phyloP scores from a whole-genome alignment of 2,797 vertebrate species.

The Scomberomorus guttatus region DNA sequence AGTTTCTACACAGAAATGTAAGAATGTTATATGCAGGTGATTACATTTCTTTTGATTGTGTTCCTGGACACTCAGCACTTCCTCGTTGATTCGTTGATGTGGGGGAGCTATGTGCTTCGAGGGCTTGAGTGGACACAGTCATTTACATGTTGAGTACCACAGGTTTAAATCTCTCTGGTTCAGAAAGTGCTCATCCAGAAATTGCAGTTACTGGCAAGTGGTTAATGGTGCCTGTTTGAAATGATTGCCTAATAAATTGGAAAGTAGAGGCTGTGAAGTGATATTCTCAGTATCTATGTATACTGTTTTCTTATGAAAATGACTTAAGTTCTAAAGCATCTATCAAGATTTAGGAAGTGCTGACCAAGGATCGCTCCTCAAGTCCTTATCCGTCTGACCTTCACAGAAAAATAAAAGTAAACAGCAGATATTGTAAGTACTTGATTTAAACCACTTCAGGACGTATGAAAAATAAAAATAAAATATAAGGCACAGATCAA shows the following conservation, averaged over 20 bases:
- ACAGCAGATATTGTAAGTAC: neutral
- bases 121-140: conserved; percentile 72
- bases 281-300: conserved; percentile 46
- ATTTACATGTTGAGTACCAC: conserved; percentile 73
- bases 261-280: conserved; percentile 47
- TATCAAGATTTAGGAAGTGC: conserved; percentile 9
- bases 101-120: conserved; percentile 63
- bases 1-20: conserved; percentile 27
- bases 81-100: conserved; percentile 44
- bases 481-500: conserved; percentile 9
- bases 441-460: neutral
- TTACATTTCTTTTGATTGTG: conserved; percentile 63
- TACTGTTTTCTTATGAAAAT: conserved; percentile 41
- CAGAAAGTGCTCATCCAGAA: conserved; percentile 68
- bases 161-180: conserved; percentile 60
- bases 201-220: conserved; percentile 65
- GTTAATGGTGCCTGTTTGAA: conserved; percentile 74
- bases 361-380: conserved; percentile 8
- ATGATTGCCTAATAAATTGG: conserved; percentile 71
- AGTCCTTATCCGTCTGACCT: conserved; percentile 7
- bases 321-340: conserved; percentile 2
- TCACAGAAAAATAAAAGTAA: conserved; percentile 6
- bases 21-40: conserved; percentile 32
- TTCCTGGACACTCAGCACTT: conserved; percentile 55
- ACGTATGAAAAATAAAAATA: neutral